Conservation (phyloP, 1,140 invertebrate genomes). For the Rhagoletis zephyria region DNA sequence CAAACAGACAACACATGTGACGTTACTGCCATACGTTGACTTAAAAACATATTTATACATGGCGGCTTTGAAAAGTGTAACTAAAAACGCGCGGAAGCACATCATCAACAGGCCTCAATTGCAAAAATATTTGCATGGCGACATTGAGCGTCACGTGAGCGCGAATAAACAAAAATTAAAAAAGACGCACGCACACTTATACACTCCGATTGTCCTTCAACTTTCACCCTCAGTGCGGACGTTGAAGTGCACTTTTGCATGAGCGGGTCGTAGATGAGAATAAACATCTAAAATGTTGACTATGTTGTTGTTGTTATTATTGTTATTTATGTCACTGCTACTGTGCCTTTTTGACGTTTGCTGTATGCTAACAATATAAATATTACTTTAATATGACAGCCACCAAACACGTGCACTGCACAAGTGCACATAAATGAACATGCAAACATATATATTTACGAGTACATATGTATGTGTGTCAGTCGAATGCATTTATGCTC, state of each 20-base stretch:
- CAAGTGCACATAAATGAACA: constrained; percentile 23
- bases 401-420: constrained; percentile 33
- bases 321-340: background rate
- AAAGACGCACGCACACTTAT: background rate
- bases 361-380: constrained; percentile 23
- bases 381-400: constrained; percentile 50
- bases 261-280: background rate
- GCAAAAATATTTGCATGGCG: constrained; percentile 48
- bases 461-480: background rate
- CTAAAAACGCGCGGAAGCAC: background rate
- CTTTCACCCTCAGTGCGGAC: constrained; percentile 13
- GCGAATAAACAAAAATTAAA: constrained; percentile 27
- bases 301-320: background rate
- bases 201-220: background rate
- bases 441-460: background rate
- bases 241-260: constrained; percentile 16
- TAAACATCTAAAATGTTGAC: constrained; percentile 3
- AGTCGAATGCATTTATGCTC: background rate
- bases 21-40: background rate
- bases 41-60: constrained; percentile 45
- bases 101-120: constrained; percentile 45
- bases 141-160: constrained; percentile 38
- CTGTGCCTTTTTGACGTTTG: constrained; percentile 50
- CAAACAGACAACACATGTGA: constrained; percentile 37
- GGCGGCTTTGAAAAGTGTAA: constrained; percentile 21